Evolutionary conservation across 2,888 invertebrate species (phyloP).

Genomic region (Tenthredo notha): DNA sequence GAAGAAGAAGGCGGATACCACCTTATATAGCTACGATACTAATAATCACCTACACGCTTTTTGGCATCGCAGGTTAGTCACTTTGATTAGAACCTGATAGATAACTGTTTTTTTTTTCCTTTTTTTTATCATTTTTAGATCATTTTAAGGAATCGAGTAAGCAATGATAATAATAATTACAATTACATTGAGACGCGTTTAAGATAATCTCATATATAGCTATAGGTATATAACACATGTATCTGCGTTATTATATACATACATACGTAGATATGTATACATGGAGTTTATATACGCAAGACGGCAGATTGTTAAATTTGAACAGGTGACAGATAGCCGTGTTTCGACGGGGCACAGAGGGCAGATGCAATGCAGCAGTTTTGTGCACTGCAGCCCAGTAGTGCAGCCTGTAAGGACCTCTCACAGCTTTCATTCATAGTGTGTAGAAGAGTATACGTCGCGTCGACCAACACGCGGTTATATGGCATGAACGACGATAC

Average conservation of each 20-base stretch:
- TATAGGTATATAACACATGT: background rate
- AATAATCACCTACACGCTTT: slow-evolving; percentile 75
- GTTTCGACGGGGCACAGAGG: slow-evolving; percentile 54
- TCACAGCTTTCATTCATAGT: slow-evolving; percentile 27
- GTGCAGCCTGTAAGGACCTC: slow-evolving; percentile 55
- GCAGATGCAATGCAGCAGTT: slow-evolving; percentile 69
- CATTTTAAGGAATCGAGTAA: background rate
- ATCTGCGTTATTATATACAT: background rate
- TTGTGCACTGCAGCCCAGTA: slow-evolving; percentile 57
- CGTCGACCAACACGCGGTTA: slow-evolving; percentile 48
- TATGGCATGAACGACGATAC: background rate
- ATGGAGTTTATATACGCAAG: slow-evolving; percentile 20
- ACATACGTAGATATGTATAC: background rate
- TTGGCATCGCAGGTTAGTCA: slow-evolving; percentile 75
- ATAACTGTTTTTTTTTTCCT: no score
- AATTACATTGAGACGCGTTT: no score
- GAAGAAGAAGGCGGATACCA: slow-evolving; percentile 73
- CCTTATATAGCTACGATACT: slow-evolving; percentile 76
- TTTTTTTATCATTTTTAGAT: no score
- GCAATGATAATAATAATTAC: background rate
- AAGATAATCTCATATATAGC: no score
- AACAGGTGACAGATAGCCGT: slow-evolving; percentile 76
- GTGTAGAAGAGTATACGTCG: slow-evolving; percentile 52
- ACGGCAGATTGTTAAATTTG: slow-evolving; percentile 74
- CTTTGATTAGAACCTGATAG: no score